Conservation (phyloP, 2,888 invertebrate species). For the Tipula helvola region DNA sequence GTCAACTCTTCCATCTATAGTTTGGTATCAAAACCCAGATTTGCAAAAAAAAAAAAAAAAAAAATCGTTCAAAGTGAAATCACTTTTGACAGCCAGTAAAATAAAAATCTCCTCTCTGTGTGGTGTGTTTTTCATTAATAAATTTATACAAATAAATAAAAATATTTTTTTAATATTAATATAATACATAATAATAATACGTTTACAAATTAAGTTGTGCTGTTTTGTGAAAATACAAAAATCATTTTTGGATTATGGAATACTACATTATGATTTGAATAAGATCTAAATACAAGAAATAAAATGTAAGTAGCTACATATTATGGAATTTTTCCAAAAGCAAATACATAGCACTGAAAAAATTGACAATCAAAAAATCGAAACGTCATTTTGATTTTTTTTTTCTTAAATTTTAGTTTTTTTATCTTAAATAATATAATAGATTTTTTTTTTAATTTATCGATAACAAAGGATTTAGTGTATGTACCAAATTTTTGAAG, state of each 20-base stretch:
- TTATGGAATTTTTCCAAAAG: not conserved
- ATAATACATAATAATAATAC: not conserved
- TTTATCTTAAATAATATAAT: not conserved
- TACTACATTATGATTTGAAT: not conserved
- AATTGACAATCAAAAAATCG: not conserved
- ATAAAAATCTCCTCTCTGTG: not conserved
- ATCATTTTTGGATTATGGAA: not conserved
- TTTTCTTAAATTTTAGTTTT: not conserved
- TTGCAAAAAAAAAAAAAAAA: not conserved
- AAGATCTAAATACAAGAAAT: not conserved
- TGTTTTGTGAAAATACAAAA: not conserved
- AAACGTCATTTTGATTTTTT: not conserved
- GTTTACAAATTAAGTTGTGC: not conserved
- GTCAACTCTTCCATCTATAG: not conserved
- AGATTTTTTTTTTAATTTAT: not conserved
- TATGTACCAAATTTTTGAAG: not conserved
- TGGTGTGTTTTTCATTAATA: not conserved
- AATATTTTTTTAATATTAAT: not conserved
- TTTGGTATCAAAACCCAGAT: not conserved
- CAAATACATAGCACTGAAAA: not conserved
- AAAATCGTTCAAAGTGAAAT: not conserved
- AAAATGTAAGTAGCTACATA: not conserved
- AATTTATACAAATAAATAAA: not conserved
- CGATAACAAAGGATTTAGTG: not conserved
- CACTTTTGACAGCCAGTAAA: constrained; percentile 7